Base-by-base conservation (phyloP, 2,113 vertebrate genomes). In the Perccottus glenii region DNA sequence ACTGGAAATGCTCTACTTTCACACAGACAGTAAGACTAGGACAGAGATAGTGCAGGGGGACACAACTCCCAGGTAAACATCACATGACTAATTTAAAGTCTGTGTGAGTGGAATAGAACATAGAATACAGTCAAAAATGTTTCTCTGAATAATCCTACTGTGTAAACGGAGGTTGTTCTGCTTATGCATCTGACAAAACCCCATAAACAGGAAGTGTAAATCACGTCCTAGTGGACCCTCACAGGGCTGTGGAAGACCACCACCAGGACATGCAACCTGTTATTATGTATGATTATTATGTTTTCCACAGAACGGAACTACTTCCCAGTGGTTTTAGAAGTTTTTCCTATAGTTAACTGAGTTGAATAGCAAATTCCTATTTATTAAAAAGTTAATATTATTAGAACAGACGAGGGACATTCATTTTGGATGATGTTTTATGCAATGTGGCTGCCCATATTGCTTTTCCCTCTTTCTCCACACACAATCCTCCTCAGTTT, bases 151-250 rank as follows among this genome's bases (percentile, higher is more conserved):
- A 58, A 43, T 58, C 16, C 8, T 58, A 19, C 2, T n/a, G 53
- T 9, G 15, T 16, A 15, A 74, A 68, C 56, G 44, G 10, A 57
- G 42, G 67, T 55, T 74, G 68, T 55, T 33, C 12, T 73, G 76
- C 84, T 80, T 67, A 64, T 72, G 15, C 51, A 64, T 62, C 67
- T 55, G 5, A 63, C 33, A 16, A 56, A 64, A 33, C 44, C 58
- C 38, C 62, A 62, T 72, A 81, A 83, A 86, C 84, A 76, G 66
- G 78, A 85, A 75, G 71, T 53, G 27, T 58, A 71, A 66, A 60
- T 47, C 43, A 4, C 8, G 27, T 51, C 38, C 3, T 12, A 6
- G 2, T 11, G 33, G 5, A 40, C 33, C 9, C 69, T 82, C 19
- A 55, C 47, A 16, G 45, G 60, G 7, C 4, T 7, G 33, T 33